Conservation (phyloP, 2,113 vertebrate genomes). For the Mesembrinibis cayennensis region DNA sequence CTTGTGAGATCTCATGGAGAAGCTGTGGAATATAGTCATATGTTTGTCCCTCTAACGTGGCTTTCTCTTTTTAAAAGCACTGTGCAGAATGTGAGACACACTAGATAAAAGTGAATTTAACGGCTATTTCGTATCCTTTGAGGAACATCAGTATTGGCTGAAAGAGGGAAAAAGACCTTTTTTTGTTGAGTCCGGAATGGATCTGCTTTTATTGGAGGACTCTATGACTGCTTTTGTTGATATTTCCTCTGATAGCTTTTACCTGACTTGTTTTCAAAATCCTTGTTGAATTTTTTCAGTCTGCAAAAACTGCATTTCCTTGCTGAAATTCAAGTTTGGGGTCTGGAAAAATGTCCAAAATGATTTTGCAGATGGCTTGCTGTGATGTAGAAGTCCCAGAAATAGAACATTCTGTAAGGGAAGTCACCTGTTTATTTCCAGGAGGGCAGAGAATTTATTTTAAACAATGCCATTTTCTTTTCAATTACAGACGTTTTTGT, state of each 20-base stretch:
- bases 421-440: conserved; percentile 42
- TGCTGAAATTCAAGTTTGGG: conserved; percentile 10
- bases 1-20: neutral
- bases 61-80: neutral
- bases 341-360: neutral
- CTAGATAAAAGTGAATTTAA: conserved; percentile 27
- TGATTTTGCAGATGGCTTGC: conserved; percentile 8
- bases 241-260: conserved; percentile 43
- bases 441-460: conserved; percentile 38
- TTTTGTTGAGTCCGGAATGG: conserved; percentile 14
- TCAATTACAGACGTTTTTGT: conserved; percentile 9
- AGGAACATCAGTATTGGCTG: conserved; percentile 22
- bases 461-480: conserved; percentile 49
- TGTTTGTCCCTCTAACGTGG: neutral
- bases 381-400: neutral
- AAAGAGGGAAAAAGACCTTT: conserved; percentile 30
- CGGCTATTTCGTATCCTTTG: conserved; percentile 28
- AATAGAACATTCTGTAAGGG: neutral
- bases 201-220: conserved; percentile 11
- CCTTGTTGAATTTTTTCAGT: neutral
- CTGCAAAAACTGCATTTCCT: neutral
- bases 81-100: neutral
- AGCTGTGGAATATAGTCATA: neutral
- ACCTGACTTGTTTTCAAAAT: conserved; percentile 52
- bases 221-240: conserved; percentile 6